Conservation (phyloP, 2,797 vertebrate species). For the Amazonetta brasiliensis region DNA sequence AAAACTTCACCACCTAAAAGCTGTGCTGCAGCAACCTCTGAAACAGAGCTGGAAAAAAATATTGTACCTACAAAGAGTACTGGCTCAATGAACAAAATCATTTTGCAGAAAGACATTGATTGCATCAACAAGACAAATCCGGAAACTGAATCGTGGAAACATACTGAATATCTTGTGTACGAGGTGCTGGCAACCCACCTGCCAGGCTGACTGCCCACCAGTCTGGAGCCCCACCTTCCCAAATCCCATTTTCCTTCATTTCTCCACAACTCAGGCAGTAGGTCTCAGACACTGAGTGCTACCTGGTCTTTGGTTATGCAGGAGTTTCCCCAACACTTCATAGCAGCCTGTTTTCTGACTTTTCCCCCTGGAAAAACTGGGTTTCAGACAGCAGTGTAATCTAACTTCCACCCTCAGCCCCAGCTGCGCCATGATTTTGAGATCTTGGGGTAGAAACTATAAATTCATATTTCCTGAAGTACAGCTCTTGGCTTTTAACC, state of each 20-base stretch:
- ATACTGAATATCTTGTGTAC: fast-evolving
- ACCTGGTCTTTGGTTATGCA: not conserved
- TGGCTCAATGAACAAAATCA: fast-evolving
- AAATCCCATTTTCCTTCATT: not conserved
- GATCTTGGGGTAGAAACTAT: not conserved
- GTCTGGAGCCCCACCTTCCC: not conserved
- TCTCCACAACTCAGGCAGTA: not conserved
- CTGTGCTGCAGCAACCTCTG: not conserved
- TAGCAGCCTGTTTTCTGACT: not conserved
- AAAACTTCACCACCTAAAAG: not conserved
- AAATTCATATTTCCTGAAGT: not conserved
- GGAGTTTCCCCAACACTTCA: not conserved
- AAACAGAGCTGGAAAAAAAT: not conserved
- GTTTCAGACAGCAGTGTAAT: not conserved
- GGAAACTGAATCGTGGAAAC: fast-evolving
- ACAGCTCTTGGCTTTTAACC: not conserved
- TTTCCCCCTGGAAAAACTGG: not conserved
- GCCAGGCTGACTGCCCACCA: not conserved
- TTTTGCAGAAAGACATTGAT: not conserved
- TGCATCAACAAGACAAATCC: not conserved
- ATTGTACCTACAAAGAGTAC: fast-evolving
- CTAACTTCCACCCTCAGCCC: not conserved
- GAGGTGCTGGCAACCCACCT: not conserved
- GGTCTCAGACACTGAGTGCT: not conserved
- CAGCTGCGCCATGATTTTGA: not conserved